Conservation (phyloP, 2,113 vertebrate genomes). For the Tympanuchus pallidicinctus region DNA sequence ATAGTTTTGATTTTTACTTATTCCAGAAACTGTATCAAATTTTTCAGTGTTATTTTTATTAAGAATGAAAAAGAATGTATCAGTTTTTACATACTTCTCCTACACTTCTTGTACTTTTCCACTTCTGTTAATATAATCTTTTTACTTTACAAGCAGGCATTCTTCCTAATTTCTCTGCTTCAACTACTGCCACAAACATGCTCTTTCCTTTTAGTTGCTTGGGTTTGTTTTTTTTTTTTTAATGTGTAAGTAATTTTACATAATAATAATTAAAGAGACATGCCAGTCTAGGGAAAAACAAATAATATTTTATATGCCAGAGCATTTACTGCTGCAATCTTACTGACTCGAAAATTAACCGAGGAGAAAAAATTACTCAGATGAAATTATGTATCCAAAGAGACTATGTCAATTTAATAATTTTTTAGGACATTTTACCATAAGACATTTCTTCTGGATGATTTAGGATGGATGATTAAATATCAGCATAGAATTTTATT, state of each 20-base stretch:
- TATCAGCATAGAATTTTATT: background rate
- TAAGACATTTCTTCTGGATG: conserved; percentile 10
- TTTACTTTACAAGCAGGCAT: background rate
- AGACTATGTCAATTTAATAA: background rate
- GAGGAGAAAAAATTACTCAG: background rate
- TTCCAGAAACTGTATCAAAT: background rate
- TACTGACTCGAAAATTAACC: background rate
- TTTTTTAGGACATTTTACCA: conserved; percentile 19
- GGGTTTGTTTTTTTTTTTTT: background rate
- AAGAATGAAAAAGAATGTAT: background rate
- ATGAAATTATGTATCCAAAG: background rate
- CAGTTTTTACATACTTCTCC: background rate
- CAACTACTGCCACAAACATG: background rate
- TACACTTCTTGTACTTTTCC: background rate
- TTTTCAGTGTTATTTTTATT: background rate
- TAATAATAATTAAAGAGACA: background rate
- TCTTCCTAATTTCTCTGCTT: background rate
- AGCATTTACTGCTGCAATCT: background rate
- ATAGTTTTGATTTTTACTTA: background rate
- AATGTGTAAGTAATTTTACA: background rate
- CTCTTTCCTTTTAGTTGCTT: background rate
- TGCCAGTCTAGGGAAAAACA: background rate
- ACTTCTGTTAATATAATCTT: background rate
- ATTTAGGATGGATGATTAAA: conserved; percentile 18
- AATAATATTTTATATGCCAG: background rate